Evolutionary conservation across 2,888 invertebrate species (phyloP).

Genomic region (Aromia moschata): DNA sequence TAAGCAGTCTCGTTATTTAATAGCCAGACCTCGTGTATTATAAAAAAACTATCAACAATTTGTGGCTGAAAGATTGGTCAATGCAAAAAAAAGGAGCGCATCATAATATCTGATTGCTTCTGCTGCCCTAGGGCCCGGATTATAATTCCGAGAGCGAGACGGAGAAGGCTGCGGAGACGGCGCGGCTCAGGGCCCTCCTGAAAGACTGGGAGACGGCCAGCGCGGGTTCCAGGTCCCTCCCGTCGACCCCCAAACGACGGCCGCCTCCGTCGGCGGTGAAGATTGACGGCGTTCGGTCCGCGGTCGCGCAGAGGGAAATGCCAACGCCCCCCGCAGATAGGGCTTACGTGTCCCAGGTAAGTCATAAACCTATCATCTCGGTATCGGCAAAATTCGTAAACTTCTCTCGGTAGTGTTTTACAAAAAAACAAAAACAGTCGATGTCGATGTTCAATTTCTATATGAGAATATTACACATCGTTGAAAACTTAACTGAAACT

Average conservation of each 20-base stretch:
- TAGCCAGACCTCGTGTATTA: too few relatives aligned
- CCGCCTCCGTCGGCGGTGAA: constrained; percentile 34
- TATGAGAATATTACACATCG: too few relatives aligned
- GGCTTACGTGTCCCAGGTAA: constrained; percentile 46
- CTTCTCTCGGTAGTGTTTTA: too few relatives aligned
- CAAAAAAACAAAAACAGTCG: too few relatives aligned
- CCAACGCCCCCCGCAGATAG: constrained; percentile 40
- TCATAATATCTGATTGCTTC: too few relatives aligned
- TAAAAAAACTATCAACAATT: too few relatives aligned
- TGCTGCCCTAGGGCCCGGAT: constrained; percentile 74
- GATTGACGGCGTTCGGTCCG: constrained; percentile 35
- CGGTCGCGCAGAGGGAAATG: constrained; percentile 30
- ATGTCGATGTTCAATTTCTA: too few relatives aligned
- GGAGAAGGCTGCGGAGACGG: constrained; percentile 75
- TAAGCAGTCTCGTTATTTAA: too few relatives aligned
- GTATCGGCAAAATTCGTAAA: too few relatives aligned
- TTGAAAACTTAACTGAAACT: too few relatives aligned
- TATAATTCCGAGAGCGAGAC: constrained; percentile 82
- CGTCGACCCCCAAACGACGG: constrained; percentile 65
- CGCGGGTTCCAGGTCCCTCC: constrained; percentile 66
- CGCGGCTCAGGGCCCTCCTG: constrained; percentile 73
- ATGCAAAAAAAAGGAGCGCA: too few relatives aligned
- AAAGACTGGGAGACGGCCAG: constrained; percentile 83
- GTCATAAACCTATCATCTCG: constrained; percentile 19
- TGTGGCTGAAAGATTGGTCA: too few relatives aligned